A percentile compares a stretch with the other conserved stretches of the same genome.
Conservation (phyloP, 1,140 invertebrate species). For the Andrena cerasifolii region DNA sequence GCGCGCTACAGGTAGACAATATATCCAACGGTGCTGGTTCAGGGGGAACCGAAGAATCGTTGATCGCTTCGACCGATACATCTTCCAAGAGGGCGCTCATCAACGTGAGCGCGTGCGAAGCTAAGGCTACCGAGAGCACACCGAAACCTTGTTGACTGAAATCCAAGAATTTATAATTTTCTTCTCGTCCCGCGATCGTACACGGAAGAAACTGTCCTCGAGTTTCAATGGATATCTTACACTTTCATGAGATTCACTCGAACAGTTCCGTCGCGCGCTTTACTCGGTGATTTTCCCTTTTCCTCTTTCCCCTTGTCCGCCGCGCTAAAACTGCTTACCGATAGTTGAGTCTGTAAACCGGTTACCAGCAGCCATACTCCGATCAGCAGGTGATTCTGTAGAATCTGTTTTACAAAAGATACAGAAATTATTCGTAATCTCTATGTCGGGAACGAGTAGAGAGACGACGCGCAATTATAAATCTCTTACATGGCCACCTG, state of each 20-base stretch:
- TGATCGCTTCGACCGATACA: slow-evolving; percentile 83
- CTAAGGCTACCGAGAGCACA: slow-evolving; percentile 90
- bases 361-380: slow-evolving; percentile 93
- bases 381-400: slow-evolving; percentile 94
- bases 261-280: slow-evolving; percentile 84
- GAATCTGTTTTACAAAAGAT: slow-evolving; percentile 82
- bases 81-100: slow-evolving; percentile 83
- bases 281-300: slow-evolving; percentile 86
- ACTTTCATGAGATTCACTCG: slow-evolving; percentile 88
- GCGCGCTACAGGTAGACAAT: slow-evolving; percentile 84
- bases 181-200: not conserved
- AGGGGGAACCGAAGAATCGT: slow-evolving; percentile 70
- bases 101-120: slow-evolving; percentile 88
- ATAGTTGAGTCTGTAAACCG: slow-evolving; percentile 90
- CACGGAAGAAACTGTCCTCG: not conserved
- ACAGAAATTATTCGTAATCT: not conserved
- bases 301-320: slow-evolving; percentile 85
- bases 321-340: slow-evolving; percentile 82
- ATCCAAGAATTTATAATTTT: slow-evolving; percentile 18
- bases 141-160: slow-evolving; percentile 90
- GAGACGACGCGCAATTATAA: slow-evolving; percentile 26
- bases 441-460: not conserved
- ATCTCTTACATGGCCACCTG: slow-evolving; percentile 90
- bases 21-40: slow-evolving; percentile 85
- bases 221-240: slow-evolving; percentile 78